phyloP scores from a whole-genome alignment of 2,888 invertebrate species.

The Crossocerus cetratus region DNA sequence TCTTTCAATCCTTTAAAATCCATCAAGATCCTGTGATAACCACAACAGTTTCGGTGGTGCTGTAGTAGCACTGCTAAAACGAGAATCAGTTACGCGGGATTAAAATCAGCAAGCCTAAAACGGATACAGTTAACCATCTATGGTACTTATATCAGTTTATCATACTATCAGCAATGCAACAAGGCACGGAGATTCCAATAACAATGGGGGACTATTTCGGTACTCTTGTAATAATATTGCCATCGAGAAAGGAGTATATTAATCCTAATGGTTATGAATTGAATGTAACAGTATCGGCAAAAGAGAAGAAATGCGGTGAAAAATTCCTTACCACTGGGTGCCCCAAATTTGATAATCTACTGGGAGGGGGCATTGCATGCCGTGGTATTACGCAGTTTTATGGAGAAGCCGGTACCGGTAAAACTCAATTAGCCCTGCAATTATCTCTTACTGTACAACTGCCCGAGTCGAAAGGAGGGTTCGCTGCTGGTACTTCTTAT shows the following conservation, averaged over 20 bases:
- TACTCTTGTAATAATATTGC: slow-evolving; percentile 18
- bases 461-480: slow-evolving; percentile 78
- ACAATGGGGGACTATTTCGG: slow-evolving; percentile 42
- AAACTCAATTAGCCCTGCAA: slow-evolving; percentile 89
- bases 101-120: too few relatives aligned
- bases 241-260: neutral
- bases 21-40: too few relatives aligned
- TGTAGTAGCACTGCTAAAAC: too few relatives aligned
- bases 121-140: too few relatives aligned
- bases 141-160: too few relatives aligned
- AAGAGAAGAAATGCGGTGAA: slow-evolving; percentile 40
- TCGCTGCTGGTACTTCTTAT: slow-evolving; percentile 76
- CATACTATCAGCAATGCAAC: too few relatives aligned
- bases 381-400: slow-evolving; percentile 87
- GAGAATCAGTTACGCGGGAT: too few relatives aligned
- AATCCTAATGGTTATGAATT: neutral
- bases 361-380: slow-evolving; percentile 84
- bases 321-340: slow-evolving; percentile 79
- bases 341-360: slow-evolving; percentile 79
- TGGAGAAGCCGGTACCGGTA: slow-evolving; percentile 89
- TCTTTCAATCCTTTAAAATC: neutral
- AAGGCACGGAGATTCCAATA: neutral
- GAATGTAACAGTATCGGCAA: slow-evolving; percentile 28
- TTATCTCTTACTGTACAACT: slow-evolving; percentile 83
- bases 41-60: too few relatives aligned